phyloP scores from a whole-genome alignment of 1,140 invertebrate genomes.

The Lasaia peninsularis region DNA sequence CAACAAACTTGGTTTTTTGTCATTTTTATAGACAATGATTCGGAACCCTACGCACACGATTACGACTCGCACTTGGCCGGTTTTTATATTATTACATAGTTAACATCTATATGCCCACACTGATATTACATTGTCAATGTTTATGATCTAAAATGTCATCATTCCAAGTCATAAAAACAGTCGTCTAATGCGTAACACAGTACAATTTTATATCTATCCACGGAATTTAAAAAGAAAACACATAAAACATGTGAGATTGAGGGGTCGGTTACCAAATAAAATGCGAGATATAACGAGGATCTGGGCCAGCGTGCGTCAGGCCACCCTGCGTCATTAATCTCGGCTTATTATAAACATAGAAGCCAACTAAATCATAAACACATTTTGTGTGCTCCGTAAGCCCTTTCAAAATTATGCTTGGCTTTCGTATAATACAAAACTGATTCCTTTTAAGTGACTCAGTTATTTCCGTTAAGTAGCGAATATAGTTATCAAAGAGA shows the following conservation, averaged over 20 bases:
- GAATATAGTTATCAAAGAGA: constrained; percentile 6
- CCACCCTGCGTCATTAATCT: constrained; percentile 54
- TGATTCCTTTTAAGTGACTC: constrained; percentile 10
- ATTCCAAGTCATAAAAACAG: background rate
- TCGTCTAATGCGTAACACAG: constrained; percentile 1
- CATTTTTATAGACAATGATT: too few relatives aligned
- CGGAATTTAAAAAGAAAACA: constrained; percentile 33
- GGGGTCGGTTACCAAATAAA: constrained; percentile 52
- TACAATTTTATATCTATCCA: constrained; percentile 10
- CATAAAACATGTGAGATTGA: constrained; percentile 53
- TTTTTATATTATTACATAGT: too few relatives aligned
- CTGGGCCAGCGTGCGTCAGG: constrained; percentile 43
- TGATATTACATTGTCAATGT: background rate
- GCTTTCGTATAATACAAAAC: background rate
- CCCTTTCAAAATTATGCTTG: constrained; percentile 27
- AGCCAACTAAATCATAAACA: constrained; percentile 65
- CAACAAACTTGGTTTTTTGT: too few relatives aligned
- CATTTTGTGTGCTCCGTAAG: constrained; percentile 43
- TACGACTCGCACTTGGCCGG: too few relatives aligned
- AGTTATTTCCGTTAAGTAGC: constrained; percentile 1
- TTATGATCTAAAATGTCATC: background rate
- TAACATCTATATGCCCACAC: too few relatives aligned
- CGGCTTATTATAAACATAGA: constrained; percentile 67
- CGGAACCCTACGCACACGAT: too few relatives aligned
- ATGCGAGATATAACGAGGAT: constrained; percentile 50